Evolutionary conservation across 2,888 invertebrate genomes (phyloP), one percentile per base, ranked within the genome.

Genomic region (Spisula solida): DNA sequence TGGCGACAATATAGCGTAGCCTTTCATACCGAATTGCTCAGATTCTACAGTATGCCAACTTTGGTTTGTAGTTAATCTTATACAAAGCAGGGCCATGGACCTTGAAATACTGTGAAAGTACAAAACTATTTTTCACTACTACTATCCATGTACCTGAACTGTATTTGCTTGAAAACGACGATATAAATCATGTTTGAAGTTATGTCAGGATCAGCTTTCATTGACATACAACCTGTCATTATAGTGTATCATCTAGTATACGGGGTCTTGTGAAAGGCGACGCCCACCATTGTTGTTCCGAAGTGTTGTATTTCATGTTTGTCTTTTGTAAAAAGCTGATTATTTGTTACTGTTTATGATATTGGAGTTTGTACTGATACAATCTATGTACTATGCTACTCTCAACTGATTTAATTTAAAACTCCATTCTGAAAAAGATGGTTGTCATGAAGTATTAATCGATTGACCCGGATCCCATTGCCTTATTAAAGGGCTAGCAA

Each of bases 261-360:
- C 55, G 34, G 29, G 34, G 10, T 31, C 20, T 25, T 82, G 78
- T 86, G 82, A 82, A 86, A 82, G 29, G 34, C n/a, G 20, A 41
- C 70, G n/a, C 55, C 82, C 81, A 20, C 20, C 5, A 70, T 82
- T 75, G 41, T 82, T 16, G 55, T 81, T 51, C 0, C n/a, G 12
- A 41, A 29, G 75, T 70, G 51, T 86, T n/a, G 70, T 25, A 75
- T 86, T 48, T 81, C 86, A 18, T 41, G 66, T 16, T n/a, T 66
- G 55, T 81, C 34, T 81, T 48, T 79, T 85, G 78, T 78, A 31
- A 34, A 75, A 48, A 85, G 25, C 60, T 56, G 34, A 66, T 82
- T 34, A 66, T 41, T 66, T 66, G 82, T 82, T 41, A 82, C 56
- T n/a, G 41, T 66, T n/a, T n/a, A n/a, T n/a, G n/a, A n/a, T n/a